Conservation (phyloP, 1,140 invertebrate species). For the Solen grandis region DNA sequence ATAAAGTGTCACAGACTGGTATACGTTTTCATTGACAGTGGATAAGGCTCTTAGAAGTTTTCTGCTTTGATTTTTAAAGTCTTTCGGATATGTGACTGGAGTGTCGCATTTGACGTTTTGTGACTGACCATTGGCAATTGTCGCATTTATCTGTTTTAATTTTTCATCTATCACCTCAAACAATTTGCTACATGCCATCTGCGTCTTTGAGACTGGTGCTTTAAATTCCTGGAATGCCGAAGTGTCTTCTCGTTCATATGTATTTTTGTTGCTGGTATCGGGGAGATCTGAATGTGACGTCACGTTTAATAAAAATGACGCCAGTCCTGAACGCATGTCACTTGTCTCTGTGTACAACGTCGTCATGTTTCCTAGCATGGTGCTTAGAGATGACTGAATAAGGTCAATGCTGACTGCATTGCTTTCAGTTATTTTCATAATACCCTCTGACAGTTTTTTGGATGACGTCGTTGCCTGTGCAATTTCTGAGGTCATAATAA, state of each 20-base stretch:
- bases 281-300: not conserved
- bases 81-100: not conserved
- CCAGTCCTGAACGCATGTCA: slow-evolving; percentile 21
- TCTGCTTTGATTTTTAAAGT: slow-evolving; percentile 45
- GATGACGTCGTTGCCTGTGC: not conserved
- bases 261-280: not conserved
- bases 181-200: slow-evolving; percentile 28
- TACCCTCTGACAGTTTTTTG: not conserved
- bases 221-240: slow-evolving; percentile 13
- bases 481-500: slow-evolving; percentile 9
- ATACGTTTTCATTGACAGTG: slow-evolving; percentile 59
- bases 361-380: not conserved
- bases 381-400: not conserved
- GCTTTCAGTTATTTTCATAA: not conserved
- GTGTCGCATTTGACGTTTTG: not conserved
- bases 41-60: slow-evolving; percentile 54
- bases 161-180: slow-evolving; percentile 45
- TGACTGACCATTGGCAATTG: not conserved
- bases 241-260: not conserved
- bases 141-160: slow-evolving; percentile 40
- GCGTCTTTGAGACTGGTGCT: not conserved
- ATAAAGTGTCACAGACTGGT: slow-evolving; percentile 60
- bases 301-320: slow-evolving; percentile 7
- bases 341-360: not conserved
- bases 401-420: not conserved